Conservation (phyloP, 2,888 invertebrate species). For the Drosophila bunnanda region DNA sequence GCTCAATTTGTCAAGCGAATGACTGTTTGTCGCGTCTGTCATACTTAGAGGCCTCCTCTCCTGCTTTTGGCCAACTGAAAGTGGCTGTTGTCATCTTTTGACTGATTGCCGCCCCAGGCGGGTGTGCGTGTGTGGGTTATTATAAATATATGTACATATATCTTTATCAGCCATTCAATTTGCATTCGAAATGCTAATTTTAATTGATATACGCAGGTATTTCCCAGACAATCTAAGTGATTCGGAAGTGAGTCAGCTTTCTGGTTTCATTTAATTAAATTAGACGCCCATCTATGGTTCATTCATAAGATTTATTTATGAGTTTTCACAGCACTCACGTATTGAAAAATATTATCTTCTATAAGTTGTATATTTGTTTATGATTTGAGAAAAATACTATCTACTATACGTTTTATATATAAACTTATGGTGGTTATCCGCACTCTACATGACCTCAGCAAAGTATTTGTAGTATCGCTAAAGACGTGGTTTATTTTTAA, state of each 20-base stretch:
- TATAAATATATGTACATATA: not conserved
- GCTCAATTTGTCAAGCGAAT: constrained; percentile 24
- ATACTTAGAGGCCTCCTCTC: constrained; percentile 38
- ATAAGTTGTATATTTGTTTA: too few species aligned
- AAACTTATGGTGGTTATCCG: not conserved
- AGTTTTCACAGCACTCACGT: not conserved
- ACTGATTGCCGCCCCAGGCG: constrained; percentile 63
- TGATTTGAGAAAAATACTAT: not conserved
- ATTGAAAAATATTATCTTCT: not conserved
- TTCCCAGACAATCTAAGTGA: constrained; percentile 14
- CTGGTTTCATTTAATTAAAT: not conserved
- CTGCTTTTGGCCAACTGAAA: constrained; percentile 21
- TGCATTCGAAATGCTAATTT: constrained; percentile 47
- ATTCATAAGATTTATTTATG: not conserved
- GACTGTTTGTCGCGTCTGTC: constrained; percentile 40
- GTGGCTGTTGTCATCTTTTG: constrained; percentile 45
- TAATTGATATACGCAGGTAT: constrained; percentile 35
- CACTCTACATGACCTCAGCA: not conserved
- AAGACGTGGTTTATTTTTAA: not conserved
- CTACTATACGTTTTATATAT: not conserved
- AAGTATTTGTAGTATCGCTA: not conserved
- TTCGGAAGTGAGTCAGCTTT: not conserved
- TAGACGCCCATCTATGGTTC: not conserved
- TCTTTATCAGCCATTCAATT: constrained; percentile 46
- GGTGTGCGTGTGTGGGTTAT: constrained; percentile 55